A percentile compares a stretch with the other conserved stretches of the same genome.
Evolutionary conservation across 35 echinoderm and acorn worm species (phyloP).

Genomic region (Apostichopus californicus): DNA sequence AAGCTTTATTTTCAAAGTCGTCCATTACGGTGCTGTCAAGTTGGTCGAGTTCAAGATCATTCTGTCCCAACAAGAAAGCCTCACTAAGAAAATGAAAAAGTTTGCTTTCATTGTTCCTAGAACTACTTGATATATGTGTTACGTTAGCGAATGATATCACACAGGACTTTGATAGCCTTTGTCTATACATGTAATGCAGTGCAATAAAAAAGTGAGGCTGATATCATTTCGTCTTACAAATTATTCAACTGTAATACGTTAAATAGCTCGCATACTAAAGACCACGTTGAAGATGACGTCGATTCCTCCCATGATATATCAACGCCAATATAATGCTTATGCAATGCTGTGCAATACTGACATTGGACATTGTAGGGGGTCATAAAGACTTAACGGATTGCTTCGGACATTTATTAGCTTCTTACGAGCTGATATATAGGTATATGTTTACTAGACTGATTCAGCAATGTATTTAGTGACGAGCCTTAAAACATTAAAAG

Average conservation of each 20-base stretch:
- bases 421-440: no score
- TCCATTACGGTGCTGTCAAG: background rate
- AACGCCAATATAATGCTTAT: no score
- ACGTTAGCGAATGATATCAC: background rate
- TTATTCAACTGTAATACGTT: background rate
- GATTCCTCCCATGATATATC: background rate
- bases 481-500: no score
- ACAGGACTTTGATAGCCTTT: background rate
- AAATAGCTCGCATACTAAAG: background rate
- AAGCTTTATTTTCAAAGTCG: background rate
- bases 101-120: background rate
- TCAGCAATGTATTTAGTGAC: no score
- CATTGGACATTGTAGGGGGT: no score
- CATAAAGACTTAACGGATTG: no score
- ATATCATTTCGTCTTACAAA: no score
- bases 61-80: slow-evolving; percentile 7
- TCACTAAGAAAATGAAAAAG: background rate
- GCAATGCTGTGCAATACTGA: no score
- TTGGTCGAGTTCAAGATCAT: background rate
- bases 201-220: no score
- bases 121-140: background rate
- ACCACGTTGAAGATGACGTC: background rate
- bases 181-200: no score
- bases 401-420: no score
- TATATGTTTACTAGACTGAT: no score